Percentiles rank a stretch among this genome's conserved stretches.
Conservation (phyloP, 2,113 vertebrate species). For the Odontesthes bonariensis region DNA sequence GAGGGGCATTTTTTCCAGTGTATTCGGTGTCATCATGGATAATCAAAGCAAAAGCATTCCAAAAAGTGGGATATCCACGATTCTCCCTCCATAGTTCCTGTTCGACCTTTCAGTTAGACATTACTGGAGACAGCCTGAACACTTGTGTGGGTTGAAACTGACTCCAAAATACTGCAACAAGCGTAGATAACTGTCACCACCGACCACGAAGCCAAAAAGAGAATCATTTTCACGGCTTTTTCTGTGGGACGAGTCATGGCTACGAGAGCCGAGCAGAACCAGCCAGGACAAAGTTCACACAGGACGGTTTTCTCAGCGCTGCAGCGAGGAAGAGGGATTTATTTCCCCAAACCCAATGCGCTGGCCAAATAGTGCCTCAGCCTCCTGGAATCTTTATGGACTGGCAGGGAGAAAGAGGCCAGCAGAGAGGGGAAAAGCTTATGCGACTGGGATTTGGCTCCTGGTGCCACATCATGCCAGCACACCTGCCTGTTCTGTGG, state of each 20-base stretch:
- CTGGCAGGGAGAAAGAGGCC: slow-evolving; percentile 62
- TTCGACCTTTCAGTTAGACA: background rate
- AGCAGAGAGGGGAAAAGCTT: slow-evolving; percentile 34
- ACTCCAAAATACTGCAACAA: background rate
- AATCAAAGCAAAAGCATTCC: too few species aligned
- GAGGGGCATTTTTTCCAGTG: too few species aligned
- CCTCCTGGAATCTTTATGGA: slow-evolving; percentile 74
- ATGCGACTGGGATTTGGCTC: slow-evolving; percentile 42
- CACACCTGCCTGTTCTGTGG: slow-evolving; percentile 39
- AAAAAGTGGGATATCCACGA: too few species aligned
- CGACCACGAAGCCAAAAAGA: slow-evolving; percentile 1
- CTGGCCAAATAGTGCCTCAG: slow-evolving; percentile 73
- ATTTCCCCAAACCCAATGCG: slow-evolving; percentile 54
- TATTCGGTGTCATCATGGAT: too few species aligned
- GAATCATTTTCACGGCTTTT: background rate
- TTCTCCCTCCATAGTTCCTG: background rate
- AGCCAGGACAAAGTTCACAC: slow-evolving; percentile 50
- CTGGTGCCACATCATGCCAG: slow-evolving; percentile 8
- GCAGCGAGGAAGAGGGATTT: slow-evolving; percentile 57
- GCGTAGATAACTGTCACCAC: slow-evolving; percentile 7
- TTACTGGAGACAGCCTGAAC: background rate
- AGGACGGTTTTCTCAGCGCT: slow-evolving; percentile 47
- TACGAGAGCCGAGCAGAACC: slow-evolving; percentile 35
- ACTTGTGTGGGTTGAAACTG: slow-evolving; percentile 4
- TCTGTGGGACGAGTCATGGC: slow-evolving; percentile 29